These are phyloP conservation scores for Jacana jacana DNA, from an alignment of 2,113 vertebrate species.

Conservation along the genomic window DNA sequence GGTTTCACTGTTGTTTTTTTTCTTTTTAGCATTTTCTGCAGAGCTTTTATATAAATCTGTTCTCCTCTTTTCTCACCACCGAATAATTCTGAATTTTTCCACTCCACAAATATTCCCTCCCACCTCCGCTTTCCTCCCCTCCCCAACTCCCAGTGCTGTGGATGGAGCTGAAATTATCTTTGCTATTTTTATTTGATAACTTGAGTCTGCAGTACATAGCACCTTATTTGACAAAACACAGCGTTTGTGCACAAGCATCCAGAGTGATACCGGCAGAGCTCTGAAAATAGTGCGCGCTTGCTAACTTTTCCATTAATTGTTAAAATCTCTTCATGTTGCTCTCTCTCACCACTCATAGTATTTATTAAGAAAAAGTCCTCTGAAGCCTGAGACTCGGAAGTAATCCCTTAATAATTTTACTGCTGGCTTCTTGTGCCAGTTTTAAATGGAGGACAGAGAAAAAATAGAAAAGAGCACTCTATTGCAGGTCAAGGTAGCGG, in stretches of 20 bases:
- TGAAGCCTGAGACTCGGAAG: neutral
- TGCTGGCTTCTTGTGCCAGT: neutral
- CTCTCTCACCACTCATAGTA: neutral
- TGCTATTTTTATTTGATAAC: constrained; percentile 44
- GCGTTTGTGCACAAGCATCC: neutral
- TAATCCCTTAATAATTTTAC: neutral
- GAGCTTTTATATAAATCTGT: neutral
- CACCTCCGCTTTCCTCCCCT: constrained; percentile 7
- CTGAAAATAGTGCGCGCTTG: neutral
- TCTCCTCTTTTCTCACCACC: neutral
- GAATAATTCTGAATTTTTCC: neutral
- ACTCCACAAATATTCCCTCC: constrained; percentile 23
- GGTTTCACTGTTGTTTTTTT: neutral
- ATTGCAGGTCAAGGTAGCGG: neutral
- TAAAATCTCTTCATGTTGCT: neutral
- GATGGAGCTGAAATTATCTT: constrained; percentile 9
- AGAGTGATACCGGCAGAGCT: neutral
- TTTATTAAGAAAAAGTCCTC: neutral
- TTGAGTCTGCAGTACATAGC: neutral
- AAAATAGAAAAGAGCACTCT: neutral
- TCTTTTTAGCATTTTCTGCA: neutral
- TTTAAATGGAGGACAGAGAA: neutral
- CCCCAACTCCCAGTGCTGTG: neutral
- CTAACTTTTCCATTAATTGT: neutral
- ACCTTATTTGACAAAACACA: constrained; percentile 26